These are phyloP conservation scores for Lucilia cuprina DNA, from an alignment of 1,140 invertebrate genomes.

Conservation along the genomic window DNA sequence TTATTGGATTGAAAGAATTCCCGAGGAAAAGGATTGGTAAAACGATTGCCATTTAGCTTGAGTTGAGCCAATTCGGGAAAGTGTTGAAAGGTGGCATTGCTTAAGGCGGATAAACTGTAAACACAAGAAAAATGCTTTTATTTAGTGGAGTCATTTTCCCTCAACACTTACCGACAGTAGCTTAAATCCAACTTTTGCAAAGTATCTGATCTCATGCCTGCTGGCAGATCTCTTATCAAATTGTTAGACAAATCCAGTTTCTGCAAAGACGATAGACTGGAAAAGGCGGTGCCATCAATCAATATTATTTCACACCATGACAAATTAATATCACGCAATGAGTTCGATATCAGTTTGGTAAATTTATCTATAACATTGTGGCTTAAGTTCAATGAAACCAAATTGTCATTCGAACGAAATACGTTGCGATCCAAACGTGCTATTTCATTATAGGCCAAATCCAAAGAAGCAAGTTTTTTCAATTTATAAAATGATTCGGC, in stretches of 20 bases:
- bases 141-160: not conserved
- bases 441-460: conserved; percentile 74
- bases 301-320: conserved; percentile 69
- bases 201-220: conserved; percentile 65
- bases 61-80: conserved; percentile 67
- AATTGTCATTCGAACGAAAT: conserved; percentile 65
- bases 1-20: conserved; percentile 69
- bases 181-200: conserved; percentile 69
- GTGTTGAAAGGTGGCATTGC: conserved; percentile 66
- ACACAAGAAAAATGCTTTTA: not conserved
- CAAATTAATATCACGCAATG: conserved; percentile 66
- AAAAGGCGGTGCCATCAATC: conserved; percentile 66
- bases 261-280: conserved; percentile 65
- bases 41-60: conserved; percentile 71
- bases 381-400: conserved; percentile 69
- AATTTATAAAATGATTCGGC: conserved; percentile 67
- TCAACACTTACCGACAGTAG: conserved; percentile 55
- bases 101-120: conserved; percentile 44
- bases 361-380: conserved; percentile 71
- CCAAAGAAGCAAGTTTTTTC: conserved; percentile 66
- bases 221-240: conserved; percentile 67
- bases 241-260: conserved; percentile 69
- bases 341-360: conserved; percentile 66
- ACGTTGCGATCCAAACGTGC: conserved; percentile 65
- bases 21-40: conserved; percentile 68